phyloP scores from a whole-genome alignment of 2,888 invertebrate species.

The Steromphala cineraria region DNA sequence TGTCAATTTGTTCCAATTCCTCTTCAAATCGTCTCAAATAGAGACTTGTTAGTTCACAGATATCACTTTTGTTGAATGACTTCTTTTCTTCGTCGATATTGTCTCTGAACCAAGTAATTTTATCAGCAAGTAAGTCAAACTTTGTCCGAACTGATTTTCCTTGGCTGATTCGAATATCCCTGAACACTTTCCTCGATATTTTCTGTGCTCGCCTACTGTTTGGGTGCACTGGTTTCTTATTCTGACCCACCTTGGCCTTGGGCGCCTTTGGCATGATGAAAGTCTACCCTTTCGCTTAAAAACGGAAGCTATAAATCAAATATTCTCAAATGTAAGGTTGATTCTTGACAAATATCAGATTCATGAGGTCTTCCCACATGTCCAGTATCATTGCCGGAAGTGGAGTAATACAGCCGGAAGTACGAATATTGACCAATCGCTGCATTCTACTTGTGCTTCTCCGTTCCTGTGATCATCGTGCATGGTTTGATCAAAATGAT shows the following conservation, averaged over 20 bases:
- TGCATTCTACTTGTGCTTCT: background rate
- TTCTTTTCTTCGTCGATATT: conserved; percentile 76
- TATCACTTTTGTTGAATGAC: conserved; percentile 80
- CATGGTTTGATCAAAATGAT: conserved; percentile 19
- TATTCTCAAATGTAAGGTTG: background rate
- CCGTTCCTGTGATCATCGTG: background rate
- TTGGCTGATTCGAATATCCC: conserved; percentile 76
- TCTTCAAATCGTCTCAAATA: conserved; percentile 84
- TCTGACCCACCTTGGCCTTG: conserved; percentile 50
- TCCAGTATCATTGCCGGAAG: background rate
- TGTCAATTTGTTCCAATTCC: conserved; percentile 85
- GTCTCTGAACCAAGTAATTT: conserved; percentile 85
- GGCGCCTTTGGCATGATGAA: conserved; percentile 64
- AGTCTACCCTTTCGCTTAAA: background rate
- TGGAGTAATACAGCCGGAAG: background rate
- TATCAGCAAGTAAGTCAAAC: conserved; percentile 80
- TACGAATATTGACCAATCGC: background rate
- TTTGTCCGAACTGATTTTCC: conserved; percentile 46
- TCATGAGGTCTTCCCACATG: background rate
- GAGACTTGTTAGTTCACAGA: conserved; percentile 64
- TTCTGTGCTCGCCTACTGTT: conserved; percentile 89
- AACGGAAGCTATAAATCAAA: background rate
- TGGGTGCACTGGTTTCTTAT: conserved; percentile 80
- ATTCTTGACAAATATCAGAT: background rate
- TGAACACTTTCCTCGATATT: conserved; percentile 82